phyloP scores from a whole-genome alignment of 2,888 invertebrate genomes.

The Copidosoma aretas region DNA sequence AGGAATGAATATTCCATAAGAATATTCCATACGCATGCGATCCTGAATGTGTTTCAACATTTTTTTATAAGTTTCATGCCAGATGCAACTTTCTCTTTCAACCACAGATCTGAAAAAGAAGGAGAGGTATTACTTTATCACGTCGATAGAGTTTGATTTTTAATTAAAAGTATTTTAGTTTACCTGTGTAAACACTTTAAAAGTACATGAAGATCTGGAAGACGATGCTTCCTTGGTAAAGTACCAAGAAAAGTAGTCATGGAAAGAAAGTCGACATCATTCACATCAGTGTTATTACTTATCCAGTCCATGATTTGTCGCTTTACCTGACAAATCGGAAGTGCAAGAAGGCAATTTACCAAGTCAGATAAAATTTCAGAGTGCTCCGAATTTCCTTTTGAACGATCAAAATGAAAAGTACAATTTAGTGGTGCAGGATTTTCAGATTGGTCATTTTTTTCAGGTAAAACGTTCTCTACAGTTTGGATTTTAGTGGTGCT shows the following conservation, averaged over 20 bases:
- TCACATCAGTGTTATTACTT: conserved; percentile 51
- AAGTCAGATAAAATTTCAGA: conserved; percentile 52
- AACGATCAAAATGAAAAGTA: conserved; percentile 28
- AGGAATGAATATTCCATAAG: conserved; percentile 25
- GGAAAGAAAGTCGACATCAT: conserved; percentile 58
- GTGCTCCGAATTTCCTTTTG: conserved; percentile 46
- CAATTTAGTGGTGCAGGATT: conserved; percentile 34
- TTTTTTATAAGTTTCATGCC: conserved; percentile 71
- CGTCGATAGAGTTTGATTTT: background rate
- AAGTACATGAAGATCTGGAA: conserved; percentile 57
- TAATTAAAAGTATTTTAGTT: conserved; percentile 7
- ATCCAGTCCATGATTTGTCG: conserved; percentile 59
- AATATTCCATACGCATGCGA: conserved; percentile 28
- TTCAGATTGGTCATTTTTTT: conserved; percentile 10
- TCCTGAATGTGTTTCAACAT: conserved; percentile 71
- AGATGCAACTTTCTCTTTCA: conserved; percentile 65
- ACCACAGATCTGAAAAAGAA: conserved; percentile 62
- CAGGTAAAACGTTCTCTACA: conserved; percentile 11
- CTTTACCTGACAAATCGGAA: conserved; percentile 57
- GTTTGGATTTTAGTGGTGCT: background rate
- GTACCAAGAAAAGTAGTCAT: conserved; percentile 58
- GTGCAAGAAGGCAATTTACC: conserved; percentile 55
- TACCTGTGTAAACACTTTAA: conserved; percentile 60
- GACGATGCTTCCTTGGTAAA: conserved; percentile 56
- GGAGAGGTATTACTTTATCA: background rate